phyloP scores from a whole-genome alignment of 2,113 vertebrate genomes.

The Guaruba guarouba region DNA sequence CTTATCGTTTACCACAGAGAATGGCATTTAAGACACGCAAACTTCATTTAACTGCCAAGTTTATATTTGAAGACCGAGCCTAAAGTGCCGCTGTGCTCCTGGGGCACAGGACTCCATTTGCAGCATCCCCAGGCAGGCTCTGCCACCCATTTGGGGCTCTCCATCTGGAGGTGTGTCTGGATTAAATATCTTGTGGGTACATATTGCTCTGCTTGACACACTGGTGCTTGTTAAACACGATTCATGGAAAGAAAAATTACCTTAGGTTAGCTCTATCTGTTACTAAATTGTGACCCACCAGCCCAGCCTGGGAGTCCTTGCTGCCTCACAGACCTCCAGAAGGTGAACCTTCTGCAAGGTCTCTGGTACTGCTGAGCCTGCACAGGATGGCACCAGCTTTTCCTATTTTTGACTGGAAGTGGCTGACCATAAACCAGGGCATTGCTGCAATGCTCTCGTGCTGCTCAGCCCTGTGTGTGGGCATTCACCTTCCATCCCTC shows the following conservation, averaged over 20 bases:
- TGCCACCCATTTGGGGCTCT: not conserved
- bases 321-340: not conserved
- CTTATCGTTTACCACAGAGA: not conserved
- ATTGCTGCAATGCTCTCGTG: accelerated
- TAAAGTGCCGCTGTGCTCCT: accelerated
- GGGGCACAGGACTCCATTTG: accelerated
- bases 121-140: not conserved
- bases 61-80: not conserved
- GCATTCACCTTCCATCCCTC: not conserved
- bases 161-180: accelerated
- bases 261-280: not conserved
- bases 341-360: not conserved
- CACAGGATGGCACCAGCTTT: not conserved
- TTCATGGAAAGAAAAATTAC: not conserved
- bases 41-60: not conserved
- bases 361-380: not conserved
- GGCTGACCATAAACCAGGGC: not conserved
- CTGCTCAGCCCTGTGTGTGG: not conserved
- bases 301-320: not conserved
- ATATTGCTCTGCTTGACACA: not conserved
- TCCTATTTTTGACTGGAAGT: not conserved
- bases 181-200: accelerated
- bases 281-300: accelerated
- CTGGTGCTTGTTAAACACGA: not conserved
- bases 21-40: not conserved